Evolutionary conservation across 2,797 vertebrate genomes (phyloP).

Genomic region (Oceanodroma leucorhoa): DNA sequence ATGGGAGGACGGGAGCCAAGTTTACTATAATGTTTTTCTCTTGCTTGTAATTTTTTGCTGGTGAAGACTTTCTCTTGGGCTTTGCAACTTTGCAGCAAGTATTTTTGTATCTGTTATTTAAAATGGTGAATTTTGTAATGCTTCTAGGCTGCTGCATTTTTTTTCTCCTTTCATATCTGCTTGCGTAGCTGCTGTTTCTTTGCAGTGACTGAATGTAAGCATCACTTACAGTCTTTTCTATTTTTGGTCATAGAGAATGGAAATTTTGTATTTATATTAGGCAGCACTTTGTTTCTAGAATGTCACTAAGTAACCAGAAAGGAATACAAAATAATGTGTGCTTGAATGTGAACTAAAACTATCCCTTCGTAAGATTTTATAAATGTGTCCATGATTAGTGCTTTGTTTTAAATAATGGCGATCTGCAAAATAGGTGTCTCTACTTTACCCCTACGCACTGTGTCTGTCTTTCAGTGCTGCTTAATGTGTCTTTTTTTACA

Average conservation of each 20-base stretch:
- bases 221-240: not conserved
- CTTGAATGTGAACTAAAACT: not conserved
- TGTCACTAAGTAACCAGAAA: not conserved
- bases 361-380: not conserved
- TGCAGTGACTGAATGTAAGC: not conserved
- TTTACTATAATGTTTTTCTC: not conserved
- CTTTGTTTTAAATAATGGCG: not conserved
- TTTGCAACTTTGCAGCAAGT: not conserved
- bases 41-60: not conserved
- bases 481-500: not conserved
- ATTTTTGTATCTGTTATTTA: not conserved
- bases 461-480: not conserved
- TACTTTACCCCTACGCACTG: not conserved
- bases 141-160: not conserved
- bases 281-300: not conserved
- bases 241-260: slow-evolving; percentile 11
- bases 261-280: slow-evolving; percentile 9
- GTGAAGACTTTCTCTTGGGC: not conserved
- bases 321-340: not conserved
- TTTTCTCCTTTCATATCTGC: accelerated
- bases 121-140: not conserved
- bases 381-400: not conserved
- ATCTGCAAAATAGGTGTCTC: not conserved
- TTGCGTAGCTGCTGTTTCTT: not conserved
- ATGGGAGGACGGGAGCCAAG: not conserved